Evolutionary conservation across 2,113 vertebrate genomes (phyloP).

Genomic region (Coturnix japonica): DNA sequence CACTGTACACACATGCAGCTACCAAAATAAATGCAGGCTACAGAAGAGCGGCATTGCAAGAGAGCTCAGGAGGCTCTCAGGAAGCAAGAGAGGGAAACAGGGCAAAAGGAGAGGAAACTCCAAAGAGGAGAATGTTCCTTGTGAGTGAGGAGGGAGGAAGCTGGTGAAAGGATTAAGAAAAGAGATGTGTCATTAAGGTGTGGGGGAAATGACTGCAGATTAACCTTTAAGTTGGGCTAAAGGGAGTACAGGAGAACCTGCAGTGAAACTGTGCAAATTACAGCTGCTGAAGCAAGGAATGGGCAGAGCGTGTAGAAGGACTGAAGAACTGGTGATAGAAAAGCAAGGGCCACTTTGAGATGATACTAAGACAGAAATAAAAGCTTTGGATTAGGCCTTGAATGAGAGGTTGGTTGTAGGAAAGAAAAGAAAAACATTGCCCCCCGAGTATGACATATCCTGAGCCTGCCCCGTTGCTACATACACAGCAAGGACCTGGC

Average conservation of each 20-base stretch:
- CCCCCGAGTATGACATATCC: background rate
- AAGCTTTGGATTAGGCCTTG: background rate
- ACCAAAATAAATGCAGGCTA: background rate
- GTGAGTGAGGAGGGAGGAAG: background rate
- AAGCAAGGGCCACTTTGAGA: background rate
- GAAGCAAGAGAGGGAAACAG: background rate
- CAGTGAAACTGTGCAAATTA: background rate
- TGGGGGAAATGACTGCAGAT: background rate
- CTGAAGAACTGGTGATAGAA: conserved; percentile 6
- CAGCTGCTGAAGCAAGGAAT: background rate
- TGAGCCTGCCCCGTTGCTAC: background rate
- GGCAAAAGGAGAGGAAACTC: background rate
- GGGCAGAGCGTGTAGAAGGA: background rate
- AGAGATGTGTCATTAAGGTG: background rate
- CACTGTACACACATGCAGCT: background rate
- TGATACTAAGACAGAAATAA: background rate
- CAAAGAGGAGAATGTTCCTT: background rate
- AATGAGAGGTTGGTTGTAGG: background rate
- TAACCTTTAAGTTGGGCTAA: background rate
- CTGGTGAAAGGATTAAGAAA: background rate
- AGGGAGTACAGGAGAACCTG: background rate
- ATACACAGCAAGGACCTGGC: background rate
- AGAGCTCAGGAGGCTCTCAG: background rate
- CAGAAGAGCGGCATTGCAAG: background rate
- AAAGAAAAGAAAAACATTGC: background rate